phyloP scores from a whole-genome alignment of 2,888 invertebrate genomes.

The Pogonocherus hispidulus region DNA sequence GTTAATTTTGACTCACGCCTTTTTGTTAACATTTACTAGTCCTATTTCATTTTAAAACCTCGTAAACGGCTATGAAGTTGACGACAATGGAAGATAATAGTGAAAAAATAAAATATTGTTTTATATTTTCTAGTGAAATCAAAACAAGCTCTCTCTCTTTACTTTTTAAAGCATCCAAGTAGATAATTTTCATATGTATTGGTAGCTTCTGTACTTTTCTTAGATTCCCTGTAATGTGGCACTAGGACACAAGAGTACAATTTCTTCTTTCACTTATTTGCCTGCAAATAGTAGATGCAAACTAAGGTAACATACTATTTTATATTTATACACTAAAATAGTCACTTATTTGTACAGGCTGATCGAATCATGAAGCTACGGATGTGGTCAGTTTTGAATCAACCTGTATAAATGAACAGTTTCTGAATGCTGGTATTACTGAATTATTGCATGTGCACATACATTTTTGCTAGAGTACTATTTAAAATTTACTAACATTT shows the following conservation, averaged over 20 bases:
- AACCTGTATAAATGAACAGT: constrained; percentile 20
- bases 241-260: constrained; percentile 47
- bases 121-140: constrained; percentile 15
- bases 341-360: constrained; percentile 21
- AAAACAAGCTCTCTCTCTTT: constrained; percentile 49
- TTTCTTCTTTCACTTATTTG: constrained; percentile 51
- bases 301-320: constrained; percentile 33
- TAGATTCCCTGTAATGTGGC: constrained; percentile 41
- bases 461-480: constrained; percentile 28
- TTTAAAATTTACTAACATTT: constrained; percentile 5
- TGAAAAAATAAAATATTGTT: no score
- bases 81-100: no score
- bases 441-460: constrained; percentile 46
- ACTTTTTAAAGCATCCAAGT: constrained; percentile 51
- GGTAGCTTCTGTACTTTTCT: constrained; percentile 17
- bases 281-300: constrained; percentile 55
- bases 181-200: constrained; percentile 35
- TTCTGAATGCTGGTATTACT: constrained; percentile 32
- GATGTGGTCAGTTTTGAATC: not conserved
- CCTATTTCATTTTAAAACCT: no score
- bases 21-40: no score
- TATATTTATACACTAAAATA: constrained; percentile 18
- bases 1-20: no score
- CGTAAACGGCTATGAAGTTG: no score
- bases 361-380: not conserved